Conservation (phyloP, 2,797 vertebrate species). For the Gambelia wislizenii region DNA sequence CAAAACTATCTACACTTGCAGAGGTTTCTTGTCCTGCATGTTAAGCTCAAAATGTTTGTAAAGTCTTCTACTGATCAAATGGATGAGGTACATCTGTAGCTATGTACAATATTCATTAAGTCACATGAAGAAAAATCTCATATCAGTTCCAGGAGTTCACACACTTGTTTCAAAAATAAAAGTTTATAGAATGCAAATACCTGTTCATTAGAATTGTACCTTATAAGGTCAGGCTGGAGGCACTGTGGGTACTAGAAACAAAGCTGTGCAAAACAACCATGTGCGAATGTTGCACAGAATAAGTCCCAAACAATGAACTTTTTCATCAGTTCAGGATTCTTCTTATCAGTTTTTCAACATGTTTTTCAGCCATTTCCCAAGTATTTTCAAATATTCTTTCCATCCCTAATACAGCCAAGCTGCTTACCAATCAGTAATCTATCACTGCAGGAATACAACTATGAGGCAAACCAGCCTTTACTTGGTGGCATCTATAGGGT, state of each 20-base stretch:
- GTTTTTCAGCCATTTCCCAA: no score
- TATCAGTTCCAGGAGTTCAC: background rate
- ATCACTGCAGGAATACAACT: background rate
- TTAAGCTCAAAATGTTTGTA: background rate
- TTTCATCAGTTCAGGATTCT: no score
- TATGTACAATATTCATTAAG: background rate
- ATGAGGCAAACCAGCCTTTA: background rate
- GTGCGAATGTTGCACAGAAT: no score
- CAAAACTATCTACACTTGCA: background rate
- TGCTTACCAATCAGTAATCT: background rate
- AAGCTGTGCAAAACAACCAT: no score
- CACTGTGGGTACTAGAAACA: background rate
- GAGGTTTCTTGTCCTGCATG: background rate
- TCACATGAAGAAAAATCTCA: background rate
- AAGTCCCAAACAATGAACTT: no score
- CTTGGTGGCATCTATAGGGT: background rate
- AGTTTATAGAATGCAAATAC: background rate
- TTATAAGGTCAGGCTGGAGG: background rate
- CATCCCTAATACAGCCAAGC: background rate
- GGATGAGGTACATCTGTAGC: background rate
- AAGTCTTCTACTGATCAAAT: background rate
- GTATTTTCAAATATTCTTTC: no score
- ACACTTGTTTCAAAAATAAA: background rate
- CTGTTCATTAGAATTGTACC: background rate
- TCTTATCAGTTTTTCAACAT: no score